phyloP scores from a whole-genome alignment of 2,888 invertebrate species.

The Dinocampus coccinellae region DNA sequence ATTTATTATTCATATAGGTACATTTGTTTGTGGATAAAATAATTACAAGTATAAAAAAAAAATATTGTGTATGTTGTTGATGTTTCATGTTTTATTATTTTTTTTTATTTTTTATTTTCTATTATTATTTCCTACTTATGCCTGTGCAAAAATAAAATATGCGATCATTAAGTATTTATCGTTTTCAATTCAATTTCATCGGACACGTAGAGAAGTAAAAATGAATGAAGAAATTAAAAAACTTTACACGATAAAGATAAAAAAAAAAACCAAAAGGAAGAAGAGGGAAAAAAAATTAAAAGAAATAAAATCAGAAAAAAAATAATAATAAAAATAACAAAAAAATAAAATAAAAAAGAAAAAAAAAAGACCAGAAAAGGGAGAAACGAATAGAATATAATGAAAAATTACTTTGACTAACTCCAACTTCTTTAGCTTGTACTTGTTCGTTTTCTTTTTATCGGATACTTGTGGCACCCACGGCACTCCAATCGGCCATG shows the following conservation, averaged over 20 bases:
- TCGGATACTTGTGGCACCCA: constrained; percentile 44
- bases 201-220: neutral
- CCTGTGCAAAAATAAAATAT: neutral
- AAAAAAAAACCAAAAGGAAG: neutral
- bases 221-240: neutral
- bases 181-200: constrained; percentile 32
- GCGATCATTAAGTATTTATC: constrained; percentile 15
- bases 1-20: too few species aligned
- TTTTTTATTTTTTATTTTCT: neutral
- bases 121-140: neutral
- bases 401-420: constrained; percentile 48
- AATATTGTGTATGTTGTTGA: too few species aligned
- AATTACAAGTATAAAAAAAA: too few species aligned
- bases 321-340: neutral
- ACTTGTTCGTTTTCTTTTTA: constrained; percentile 31
- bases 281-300: neutral
- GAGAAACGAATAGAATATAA: constrained; percentile 22
- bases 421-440: constrained; percentile 35
- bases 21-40: too few species aligned
- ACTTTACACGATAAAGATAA: neutral
- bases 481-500: constrained; percentile 53
- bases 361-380: constrained; percentile 9
- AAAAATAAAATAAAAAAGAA: neutral
- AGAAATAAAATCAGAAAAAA: too few species aligned
- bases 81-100: too few species aligned